phyloP scores from a whole-genome alignment of 2,113 vertebrate species.

The Cyprinodon variegatus region DNA sequence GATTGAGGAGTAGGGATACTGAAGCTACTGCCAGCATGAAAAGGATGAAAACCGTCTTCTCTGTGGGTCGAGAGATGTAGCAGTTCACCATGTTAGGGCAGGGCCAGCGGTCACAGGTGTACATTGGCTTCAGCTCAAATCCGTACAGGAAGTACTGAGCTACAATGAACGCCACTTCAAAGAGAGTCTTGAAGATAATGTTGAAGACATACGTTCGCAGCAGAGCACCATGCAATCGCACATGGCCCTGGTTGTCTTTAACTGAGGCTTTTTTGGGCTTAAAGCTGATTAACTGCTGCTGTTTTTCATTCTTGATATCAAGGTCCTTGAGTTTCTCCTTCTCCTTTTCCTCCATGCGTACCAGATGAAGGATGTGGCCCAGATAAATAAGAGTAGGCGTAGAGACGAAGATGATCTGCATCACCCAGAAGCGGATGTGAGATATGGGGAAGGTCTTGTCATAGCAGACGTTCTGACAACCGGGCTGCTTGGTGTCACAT shows the following conservation, averaged over 20 bases:
- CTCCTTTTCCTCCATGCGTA: slow-evolving; percentile 86
- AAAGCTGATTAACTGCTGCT: slow-evolving; percentile 55
- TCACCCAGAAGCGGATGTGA: slow-evolving; percentile 91
- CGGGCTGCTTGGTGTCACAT: slow-evolving; percentile 89
- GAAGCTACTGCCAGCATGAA: slow-evolving; percentile 89
- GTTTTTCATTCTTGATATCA: slow-evolving; percentile 51
- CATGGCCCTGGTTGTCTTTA: slow-evolving; percentile 75
- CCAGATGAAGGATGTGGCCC: slow-evolving; percentile 88
- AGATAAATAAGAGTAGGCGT: slow-evolving; percentile 89
- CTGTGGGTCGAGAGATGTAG: slow-evolving; percentile 88
- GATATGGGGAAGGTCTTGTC: slow-evolving; percentile 91
- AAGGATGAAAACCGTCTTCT: slow-evolving; percentile 90
- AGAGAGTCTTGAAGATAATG: slow-evolving; percentile 86
- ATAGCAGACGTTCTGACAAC: slow-evolving; percentile 91
- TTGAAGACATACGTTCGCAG: slow-evolving; percentile 87
- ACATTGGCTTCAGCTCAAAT: slow-evolving; percentile 87
- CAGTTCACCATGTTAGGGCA: slow-evolving; percentile 89
- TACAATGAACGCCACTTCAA: slow-evolving; percentile 87
- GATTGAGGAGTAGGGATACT: slow-evolving; percentile 86
- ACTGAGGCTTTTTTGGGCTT: slow-evolving; percentile 59
- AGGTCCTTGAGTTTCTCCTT: slow-evolving; percentile 67
- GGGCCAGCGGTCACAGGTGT: slow-evolving; percentile 86
- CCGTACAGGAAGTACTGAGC: slow-evolving; percentile 88
- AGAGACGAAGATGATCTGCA: slow-evolving; percentile 93
- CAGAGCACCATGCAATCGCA: slow-evolving; percentile 81